Evolutionary conservation across 2,888 invertebrate species (phyloP), one percentile per base, ranked within the genome.

Genomic region (Lithophane ornitopus): DNA sequence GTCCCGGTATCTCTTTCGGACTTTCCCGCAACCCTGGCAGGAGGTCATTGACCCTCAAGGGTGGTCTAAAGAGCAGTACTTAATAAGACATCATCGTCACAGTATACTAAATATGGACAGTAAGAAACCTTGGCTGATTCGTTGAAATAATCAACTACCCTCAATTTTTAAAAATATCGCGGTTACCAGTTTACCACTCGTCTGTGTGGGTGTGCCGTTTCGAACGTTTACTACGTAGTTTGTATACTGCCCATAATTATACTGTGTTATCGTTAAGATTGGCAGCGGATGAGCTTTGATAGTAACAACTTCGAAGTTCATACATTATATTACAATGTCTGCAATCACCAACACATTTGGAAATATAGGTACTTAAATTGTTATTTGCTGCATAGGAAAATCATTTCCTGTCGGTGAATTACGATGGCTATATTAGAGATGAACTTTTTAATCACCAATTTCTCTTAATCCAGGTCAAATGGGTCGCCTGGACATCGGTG

Each of bases 401-500:
- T 3, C 34, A 34, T 9, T 22, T 22, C 28, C 7, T 12, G 16
- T 39, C 1, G 9, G 2, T 26, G 16, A 69, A 2, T 34, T 19
- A 34, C 0, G 7, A 19, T 16, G 1, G 3, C 16, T 22, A 14
- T 14, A 26, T 26, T 56, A 49, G n/a, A 22, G 0, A 22, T 9
- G 58, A 19, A 41, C 11, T 28, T 19, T n/a, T 46, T 26, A 19
- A 6, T 4, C 16, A 19, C 8, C 28, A 0, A 11, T 34, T 9
- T 71, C 9, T 28, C 26, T 58, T 4, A 2, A n/a, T 78, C 39
- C 88, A 96, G 97, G 97, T 89, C 97, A 97, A 93, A 97, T 98
- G 90, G 97, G 98, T 87, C 97, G 98, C 82, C 97, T 98, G 76
- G 97, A 98, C 90, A 97, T 98, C 84, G 97, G 98, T 87, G 97